Evolutionary conservation across 2,888 invertebrate genomes (phyloP).

Genomic region (Aelia acuminata): DNA sequence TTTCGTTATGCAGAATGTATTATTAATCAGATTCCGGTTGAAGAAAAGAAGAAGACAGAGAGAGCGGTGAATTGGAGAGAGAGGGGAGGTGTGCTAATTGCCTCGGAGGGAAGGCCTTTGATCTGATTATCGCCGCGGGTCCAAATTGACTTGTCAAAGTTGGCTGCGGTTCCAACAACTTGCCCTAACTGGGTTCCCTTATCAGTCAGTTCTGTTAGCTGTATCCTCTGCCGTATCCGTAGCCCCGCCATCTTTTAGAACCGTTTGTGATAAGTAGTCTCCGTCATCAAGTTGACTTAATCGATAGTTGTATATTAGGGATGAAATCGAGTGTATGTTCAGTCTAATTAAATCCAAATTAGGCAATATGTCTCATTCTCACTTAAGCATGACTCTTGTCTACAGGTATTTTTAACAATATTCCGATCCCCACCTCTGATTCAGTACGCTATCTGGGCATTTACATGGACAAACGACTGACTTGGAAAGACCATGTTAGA

Average conservation of each 20-base stretch:
- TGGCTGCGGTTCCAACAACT: neutral
- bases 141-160: slow-evolving; percentile 40
- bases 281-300: neutral
- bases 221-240: neutral
- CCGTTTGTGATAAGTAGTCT: neutral
- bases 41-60: neutral
- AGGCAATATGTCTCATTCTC: too few relatives aligned
- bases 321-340: too few relatives aligned
- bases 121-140: slow-evolving; percentile 8
- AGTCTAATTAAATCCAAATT: too few relatives aligned
- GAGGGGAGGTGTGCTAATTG: slow-evolving; percentile 18
- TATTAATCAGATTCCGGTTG: neutral
- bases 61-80: neutral
- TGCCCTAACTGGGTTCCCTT: slow-evolving; percentile 5
- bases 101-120: neutral
- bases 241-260: neutral
- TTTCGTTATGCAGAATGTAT: neutral
- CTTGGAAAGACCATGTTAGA: too few relatives aligned
- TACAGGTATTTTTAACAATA: too few relatives aligned
- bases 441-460: too few relatives aligned
- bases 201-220: slow-evolving; percentile 12
- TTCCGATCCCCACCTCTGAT: too few relatives aligned
- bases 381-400: too few relatives aligned
- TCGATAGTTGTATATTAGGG: neutral
- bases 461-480: too few relatives aligned